A percentile compares a stretch with the other conserved stretches of the same genome.
Evolutionary conservation across 2,797 vertebrate species (phyloP).

Genomic region (Takifugu rubripes): DNA sequence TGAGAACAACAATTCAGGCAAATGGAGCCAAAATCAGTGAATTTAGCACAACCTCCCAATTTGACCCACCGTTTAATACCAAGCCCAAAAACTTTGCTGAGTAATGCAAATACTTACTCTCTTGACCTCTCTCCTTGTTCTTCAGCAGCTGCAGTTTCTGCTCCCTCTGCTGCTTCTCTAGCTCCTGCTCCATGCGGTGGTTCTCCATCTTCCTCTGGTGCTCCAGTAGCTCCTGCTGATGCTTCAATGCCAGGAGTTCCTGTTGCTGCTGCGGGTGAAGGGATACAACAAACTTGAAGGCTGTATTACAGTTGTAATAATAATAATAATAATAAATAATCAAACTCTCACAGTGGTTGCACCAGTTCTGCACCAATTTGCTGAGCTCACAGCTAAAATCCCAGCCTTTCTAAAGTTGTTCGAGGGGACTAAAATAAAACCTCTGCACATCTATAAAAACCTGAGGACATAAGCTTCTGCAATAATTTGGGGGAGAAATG

Average conservation of each 20-base stretch:
- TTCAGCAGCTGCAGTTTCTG: constrained; percentile 91
- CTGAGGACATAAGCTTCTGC: constrained; percentile 39
- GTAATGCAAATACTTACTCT: constrained; percentile 78
- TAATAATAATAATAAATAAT: too few species aligned
- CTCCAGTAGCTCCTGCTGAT: constrained; percentile 91
- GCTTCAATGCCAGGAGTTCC: constrained; percentile 90
- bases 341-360: not conserved
- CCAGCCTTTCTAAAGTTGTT: constrained; percentile 39
- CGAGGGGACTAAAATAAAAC: constrained; percentile 44
- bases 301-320: too few species aligned
- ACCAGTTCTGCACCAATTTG: not conserved
- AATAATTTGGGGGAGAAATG: constrained; percentile 33
- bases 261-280: constrained; percentile 84
- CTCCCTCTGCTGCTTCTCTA: constrained; percentile 90
- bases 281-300: constrained; percentile 3
- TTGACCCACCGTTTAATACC: too few species aligned
- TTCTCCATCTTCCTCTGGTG: constrained; percentile 92
- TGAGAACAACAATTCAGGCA: too few species aligned
- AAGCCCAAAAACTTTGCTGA: too few species aligned
- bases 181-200: constrained; percentile 90
- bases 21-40: too few species aligned
- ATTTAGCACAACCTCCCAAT: too few species aligned
- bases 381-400: too few species aligned
- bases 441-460: constrained; percentile 37
- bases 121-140: constrained; percentile 94